Base-by-base conservation (phyloP, 2,797 vertebrate species). In the Myripristis murdjan region DNA sequence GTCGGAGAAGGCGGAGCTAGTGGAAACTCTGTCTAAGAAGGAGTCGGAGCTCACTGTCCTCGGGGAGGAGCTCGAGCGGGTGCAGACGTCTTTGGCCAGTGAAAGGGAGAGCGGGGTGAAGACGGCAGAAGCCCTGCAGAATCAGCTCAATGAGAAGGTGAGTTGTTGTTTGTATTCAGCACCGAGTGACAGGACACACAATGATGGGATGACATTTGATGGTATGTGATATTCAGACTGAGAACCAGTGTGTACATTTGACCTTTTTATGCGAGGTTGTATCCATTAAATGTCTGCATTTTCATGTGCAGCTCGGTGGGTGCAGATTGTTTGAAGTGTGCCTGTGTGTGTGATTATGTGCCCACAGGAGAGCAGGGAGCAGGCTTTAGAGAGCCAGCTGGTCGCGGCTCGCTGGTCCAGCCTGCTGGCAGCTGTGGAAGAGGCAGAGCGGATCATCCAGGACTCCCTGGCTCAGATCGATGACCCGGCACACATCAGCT, bases 401-500 rank as follows among this genome's bases (percentile, higher is more conserved):
- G 89, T 87, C 1, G 73, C 93, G 39, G 90, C 96, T 39, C 95
- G 93, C 77, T 94, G 93, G 77, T 83, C 79, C 37, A 91, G 96
- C 33, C 90, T 99, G 75, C 89, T 81, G 56, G 92, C 90, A 46
- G 91, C 93, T 0, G 55, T 95, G 1, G 93, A 83, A 60, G 96
- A 97, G 71, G 97, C 95, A 0, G 91, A 96, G 87, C 85, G 57
- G 66, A 95, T 97, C 83, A 85, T 99, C 35, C 95, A 92, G 79
- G 97, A 97, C 16, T 95, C 97, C 0, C 91, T 99, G 73, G 51
- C 83, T 59, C 96, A 89, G 81, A 89, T 98, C 0, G 96, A 99
- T 0, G 95, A 98, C 82, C 97, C 97, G 0, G 55, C 93, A 4
- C 97, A 98, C 84, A 89, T 96, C 74, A 92, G 96, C 92, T 98